Base-by-base conservation (phyloP, 2,888 invertebrate genomes). In the Scrobipalpa costella region DNA sequence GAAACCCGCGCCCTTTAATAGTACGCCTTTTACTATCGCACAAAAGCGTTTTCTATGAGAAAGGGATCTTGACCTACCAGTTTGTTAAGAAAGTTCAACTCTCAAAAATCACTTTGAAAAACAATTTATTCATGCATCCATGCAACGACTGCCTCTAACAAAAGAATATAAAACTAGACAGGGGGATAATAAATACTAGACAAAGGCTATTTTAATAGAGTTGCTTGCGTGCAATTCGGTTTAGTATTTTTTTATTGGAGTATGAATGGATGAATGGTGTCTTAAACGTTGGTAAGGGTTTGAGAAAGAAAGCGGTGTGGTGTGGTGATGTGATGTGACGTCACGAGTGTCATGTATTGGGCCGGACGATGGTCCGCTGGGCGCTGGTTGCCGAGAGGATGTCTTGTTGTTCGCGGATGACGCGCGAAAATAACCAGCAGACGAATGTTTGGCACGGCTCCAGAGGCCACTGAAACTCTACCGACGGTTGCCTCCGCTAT, bases 41-140 rank as follows among this genome's bases (percentile, higher is more conserved):
- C 88, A 89, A 90, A 88, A 74, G 83, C 79, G 69, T 85, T 78
- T 81, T 90, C 90, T 90, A 90, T 90, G 90, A 91, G 91, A 90
- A 91, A 88, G 84, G 89, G 85, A 89, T 89, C 90, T 88, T 88
- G 90, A 90, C 87, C 89, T 90, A 90, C 90, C 90, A 91, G 91
- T 91, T 90, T 85, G 79, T 84, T 83, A 82, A 77, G 83, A 85
- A 82, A 78, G 80, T 84, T 84, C 84, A 75, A 83, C 80, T 87
- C 83, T 84, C 80, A 85, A 88, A 74, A 74, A 74, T 73, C 75
- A 74, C 74, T 75, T 73, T 77, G 73, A 77, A 80, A 86, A 88
- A 87, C 86, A 88, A 90, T 90, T 89, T 89, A 90, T 91, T 89
- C 90, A 89, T 90, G 87, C 88, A 88, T 86, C 84, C 85, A 85